Conservation (phyloP, 2,888 invertebrate species). For the Caenorhabditis sp. region DNA sequence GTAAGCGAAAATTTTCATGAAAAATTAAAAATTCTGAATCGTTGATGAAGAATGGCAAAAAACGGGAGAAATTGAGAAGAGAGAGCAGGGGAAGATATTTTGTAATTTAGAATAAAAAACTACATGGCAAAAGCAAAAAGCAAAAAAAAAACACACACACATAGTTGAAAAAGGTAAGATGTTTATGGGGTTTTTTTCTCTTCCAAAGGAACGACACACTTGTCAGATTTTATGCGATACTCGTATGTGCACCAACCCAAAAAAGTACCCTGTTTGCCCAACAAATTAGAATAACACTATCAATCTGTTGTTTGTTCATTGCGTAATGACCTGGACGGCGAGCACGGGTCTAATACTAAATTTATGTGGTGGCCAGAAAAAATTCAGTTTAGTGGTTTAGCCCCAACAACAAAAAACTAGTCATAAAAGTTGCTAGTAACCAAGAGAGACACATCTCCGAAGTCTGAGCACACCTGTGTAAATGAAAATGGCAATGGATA, state of each 20-base stretch:
- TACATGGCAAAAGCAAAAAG: neutral
- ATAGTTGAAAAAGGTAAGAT: too few species aligned
- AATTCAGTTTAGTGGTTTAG: too few species aligned
- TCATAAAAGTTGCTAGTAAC: neutral
- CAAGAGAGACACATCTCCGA: neutral
- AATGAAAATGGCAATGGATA: too few species aligned
- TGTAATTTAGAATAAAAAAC: neutral
- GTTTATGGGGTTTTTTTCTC: neutral
- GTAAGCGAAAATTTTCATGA: conserved; percentile 8
- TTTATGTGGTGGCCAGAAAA: neutral
- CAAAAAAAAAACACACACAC: too few species aligned
- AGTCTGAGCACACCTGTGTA: neutral
- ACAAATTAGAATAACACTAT: neutral
- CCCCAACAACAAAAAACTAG: too few species aligned
- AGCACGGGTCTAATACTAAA: neutral
- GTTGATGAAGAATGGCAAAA: neutral
- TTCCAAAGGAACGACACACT: too few species aligned
- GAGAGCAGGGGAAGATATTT: neutral
- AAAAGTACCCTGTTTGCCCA: neutral
- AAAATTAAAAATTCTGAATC: conserved; percentile 1
- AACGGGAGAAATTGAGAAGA: too few species aligned
- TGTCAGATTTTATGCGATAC: too few species aligned
- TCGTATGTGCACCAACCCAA: neutral
- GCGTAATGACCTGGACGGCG: neutral
- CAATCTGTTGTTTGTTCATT: neutral